phyloP scores from a whole-genome alignment of 1,140 invertebrate species.

The Eulimnadia texana region DNA sequence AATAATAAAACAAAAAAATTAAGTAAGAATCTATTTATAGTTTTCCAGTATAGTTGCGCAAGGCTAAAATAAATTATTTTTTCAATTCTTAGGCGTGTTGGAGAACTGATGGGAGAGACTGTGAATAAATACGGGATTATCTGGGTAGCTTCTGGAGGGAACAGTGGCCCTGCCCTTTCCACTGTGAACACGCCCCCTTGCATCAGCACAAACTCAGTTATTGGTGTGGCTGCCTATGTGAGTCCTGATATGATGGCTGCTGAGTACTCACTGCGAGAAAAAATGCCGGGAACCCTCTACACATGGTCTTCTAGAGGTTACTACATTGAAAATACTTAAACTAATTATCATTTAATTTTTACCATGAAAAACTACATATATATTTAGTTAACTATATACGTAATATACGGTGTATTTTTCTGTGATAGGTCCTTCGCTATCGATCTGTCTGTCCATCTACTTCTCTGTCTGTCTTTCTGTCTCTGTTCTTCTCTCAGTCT shows the following conservation, averaged over 20 bases:
- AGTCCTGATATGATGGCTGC: conserved; percentile 95
- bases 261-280: conserved; percentile 78
- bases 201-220: conserved; percentile 12
- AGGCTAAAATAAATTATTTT: too few relatives aligned
- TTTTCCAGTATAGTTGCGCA: neutral
- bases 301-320: conserved; percentile 89
- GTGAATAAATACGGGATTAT: conserved; percentile 83
- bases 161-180: conserved; percentile 82
- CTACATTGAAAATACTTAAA: conserved; percentile 15
- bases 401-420: too few relatives aligned
- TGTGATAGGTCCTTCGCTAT: too few relatives aligned
- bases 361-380: too few relatives aligned
- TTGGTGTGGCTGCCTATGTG: conserved; percentile 86
- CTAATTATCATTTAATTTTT: neutral
- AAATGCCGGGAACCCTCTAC: conserved; percentile 68
- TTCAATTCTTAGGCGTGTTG: conserved; percentile 51
- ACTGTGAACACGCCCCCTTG: conserved; percentile 81
- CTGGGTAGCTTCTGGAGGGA: conserved; percentile 85
- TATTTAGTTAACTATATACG: too few relatives aligned
- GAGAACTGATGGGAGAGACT: conserved; percentile 72
- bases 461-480: too few relatives aligned
- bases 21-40: neutral
- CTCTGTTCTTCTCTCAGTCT: too few relatives aligned
- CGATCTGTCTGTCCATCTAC: too few relatives aligned
- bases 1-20: too few relatives aligned